Percentiles rank a stretch among this genome's conserved stretches.
phyloP scores from a whole-genome alignment of 2,888 invertebrate species.

The Rosalia funebris region DNA sequence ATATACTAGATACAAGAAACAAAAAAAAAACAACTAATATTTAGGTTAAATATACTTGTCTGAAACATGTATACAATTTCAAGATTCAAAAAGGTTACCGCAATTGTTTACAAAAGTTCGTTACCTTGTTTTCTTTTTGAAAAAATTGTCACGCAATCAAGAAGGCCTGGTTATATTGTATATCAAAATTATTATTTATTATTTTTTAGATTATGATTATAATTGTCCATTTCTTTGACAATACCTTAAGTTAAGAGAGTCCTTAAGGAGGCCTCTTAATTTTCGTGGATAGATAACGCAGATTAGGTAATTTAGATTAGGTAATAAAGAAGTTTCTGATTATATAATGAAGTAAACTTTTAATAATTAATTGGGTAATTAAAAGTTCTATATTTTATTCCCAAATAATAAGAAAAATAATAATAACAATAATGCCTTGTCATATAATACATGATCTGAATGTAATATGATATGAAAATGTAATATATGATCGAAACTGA shows the following conservation, averaged over 20 bases:
- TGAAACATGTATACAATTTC: not conserved
- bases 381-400: not conserved
- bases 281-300: no score
- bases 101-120: no score
- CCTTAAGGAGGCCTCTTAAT: no score
- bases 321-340: no score
- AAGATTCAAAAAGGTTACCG: not conserved
- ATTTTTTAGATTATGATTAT: not conserved
- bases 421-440: not conserved
- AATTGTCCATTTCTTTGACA: not conserved
- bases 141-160: not conserved
- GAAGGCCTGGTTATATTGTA: not conserved
- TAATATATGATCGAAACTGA: no score
- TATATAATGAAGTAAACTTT: not conserved
- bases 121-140: no score
- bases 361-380: not conserved
- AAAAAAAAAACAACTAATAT: not conserved
- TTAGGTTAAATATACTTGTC: not conserved
- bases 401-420: not conserved
- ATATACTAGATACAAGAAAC: not conserved
- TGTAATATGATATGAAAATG: no score
- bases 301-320: no score
- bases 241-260: not conserved
- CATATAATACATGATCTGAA: not conserved
- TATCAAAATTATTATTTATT: not conserved